Base-by-base conservation (phyloP, 2,113 vertebrate species). In the Candoia aspera region DNA sequence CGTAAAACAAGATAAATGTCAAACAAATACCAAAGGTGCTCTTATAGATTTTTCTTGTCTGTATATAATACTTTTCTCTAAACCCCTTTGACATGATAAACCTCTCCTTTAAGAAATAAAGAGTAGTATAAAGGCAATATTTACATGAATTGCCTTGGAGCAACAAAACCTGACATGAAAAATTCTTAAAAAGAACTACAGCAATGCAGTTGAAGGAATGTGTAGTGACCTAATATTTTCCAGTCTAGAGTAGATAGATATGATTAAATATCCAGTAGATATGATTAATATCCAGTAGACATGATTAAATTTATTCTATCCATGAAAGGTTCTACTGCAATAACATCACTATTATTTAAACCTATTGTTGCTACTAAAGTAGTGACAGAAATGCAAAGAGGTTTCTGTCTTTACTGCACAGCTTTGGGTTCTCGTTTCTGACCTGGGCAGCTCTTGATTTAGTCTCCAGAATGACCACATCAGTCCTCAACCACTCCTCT, bases 1-100 rank as follows among this genome's bases (percentile, higher is more conserved):
- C 42, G 6, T 91, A 29, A 87, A 88, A 89, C 8, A 58, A 57
- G 46, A 87, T 91, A 73, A 91, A 91, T 6, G 9, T 79, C 29
- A 26, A 91, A 86, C 54, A 86, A 21, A 92, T 42, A 84, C 68
- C 57, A 84, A 11, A 54, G 2, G n/a, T 83, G 17, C 15, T 59
- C 26, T 79, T n/a, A 53, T 26, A 60, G 54, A 29, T 54, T 4
- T 42, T 29, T 37, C 12, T 84, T 83, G 37, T 49, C 83, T 17
- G 33, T 88, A 46, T 64, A 17, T 86, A 84, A 54, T 29, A 42
- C 19, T 84, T 54, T 54, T 1, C 21, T 60, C 23, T n/a, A 49
- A 83, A n/a, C 8, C 6, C 8, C 42, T 15, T 89, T n/a, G 46
- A 54, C 83, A 89, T 53, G 21, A 87, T n/a, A 55, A 24, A 21